Evolutionary conservation across 1,140 invertebrate genomes (phyloP), one percentile per base, ranked within the genome.

Genomic region (Atopsyche davidsoni): DNA sequence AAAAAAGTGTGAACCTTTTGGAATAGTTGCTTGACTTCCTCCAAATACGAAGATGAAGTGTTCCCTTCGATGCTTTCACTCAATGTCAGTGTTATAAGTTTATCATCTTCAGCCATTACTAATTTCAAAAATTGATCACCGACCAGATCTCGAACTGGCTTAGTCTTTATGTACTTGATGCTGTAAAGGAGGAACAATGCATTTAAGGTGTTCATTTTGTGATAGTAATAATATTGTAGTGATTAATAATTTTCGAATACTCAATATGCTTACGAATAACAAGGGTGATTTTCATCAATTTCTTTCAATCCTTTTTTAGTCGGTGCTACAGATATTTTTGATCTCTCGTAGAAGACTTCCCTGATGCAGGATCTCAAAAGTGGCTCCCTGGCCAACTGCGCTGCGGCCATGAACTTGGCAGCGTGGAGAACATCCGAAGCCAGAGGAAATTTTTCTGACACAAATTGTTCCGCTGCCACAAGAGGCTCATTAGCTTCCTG

Each of bases 111-210:
- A 1, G 90, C 92, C 59, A 91, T 84, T 0, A 75, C 62, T 16
- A 96, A 64, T 61, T 89, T 86, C 1, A 99, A 72, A 69, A 87
- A 99, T 63, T 96, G 89, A 59, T 98, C 96, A 1, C 85, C 86
- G 3, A 81, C 79, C 6, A 99, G 72, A 66, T 96, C 90, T 7
- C 83, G 76, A 0, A 99, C 89, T 0, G 95, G 95, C 66, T 99
- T 99, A 61, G 92, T 87, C 62, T 89, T 91, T 4, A 99, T 60
- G 66, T 97, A 99, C 62, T 98, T 98, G 76, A 96, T 82, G 3
- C 79, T 78, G 66, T 63, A 81, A 57, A 50, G 42, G 44, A 50
- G 16, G 14, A n/a, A n/a, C n/a, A n/a, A n/a, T n/a, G n/a, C n/a
- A n/a, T n/a, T n/a, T n/a, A n/a, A n/a, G n/a, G n/a, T n/a, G n/a